These are phyloP conservation scores for Epinephelus malabaricus DNA, from an alignment of 2,797 vertebrate genomes.

Conservation along the genomic window DNA sequence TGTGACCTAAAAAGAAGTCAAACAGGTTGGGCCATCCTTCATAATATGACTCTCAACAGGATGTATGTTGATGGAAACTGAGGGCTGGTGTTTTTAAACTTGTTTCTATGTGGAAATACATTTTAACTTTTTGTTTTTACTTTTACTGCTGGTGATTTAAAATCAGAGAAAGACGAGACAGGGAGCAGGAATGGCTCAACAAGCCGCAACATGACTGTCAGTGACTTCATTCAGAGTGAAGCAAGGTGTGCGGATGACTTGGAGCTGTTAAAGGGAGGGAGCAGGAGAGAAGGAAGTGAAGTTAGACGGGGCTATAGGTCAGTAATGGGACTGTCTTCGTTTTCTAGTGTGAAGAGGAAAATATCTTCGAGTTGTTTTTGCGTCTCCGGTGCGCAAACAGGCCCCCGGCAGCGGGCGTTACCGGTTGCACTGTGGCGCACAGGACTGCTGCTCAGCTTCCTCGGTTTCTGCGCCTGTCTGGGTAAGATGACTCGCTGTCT, in stretches of 20 bases:
- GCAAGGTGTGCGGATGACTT: background rate
- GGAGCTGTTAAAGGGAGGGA: background rate
- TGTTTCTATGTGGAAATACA: background rate
- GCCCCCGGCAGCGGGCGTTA: slow-evolving; percentile 30
- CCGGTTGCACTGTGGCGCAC: slow-evolving; percentile 54
- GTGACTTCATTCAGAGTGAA: slow-evolving; percentile 30
- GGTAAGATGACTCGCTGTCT: slow-evolving; percentile 62
- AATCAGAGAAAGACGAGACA: background rate
- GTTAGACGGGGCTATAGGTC: rapidly evolving
- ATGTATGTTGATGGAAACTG: background rate
- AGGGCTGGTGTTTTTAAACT: background rate
- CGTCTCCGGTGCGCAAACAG: background rate
- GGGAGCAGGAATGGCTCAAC: slow-evolving; percentile 32
- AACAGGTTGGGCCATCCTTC: slow-evolving; percentile 58
- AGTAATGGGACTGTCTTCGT: background rate
- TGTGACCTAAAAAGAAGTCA: slow-evolving; percentile 46
- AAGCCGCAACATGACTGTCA: slow-evolving; percentile 61
- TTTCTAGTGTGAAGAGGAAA: background rate
- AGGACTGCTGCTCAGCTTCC: slow-evolving; percentile 65
- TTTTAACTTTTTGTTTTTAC: background rate
- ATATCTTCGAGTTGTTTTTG: background rate
- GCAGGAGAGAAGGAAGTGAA: slow-evolving; percentile 9
- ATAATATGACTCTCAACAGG: background rate
- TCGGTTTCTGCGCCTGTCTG: slow-evolving; percentile 42
- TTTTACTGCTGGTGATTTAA: background rate